A percentile compares a stretch with the other conserved stretches of the same genome.
Conservation (phyloP, 2,888 invertebrate species). For the Cerceris rybyensis region DNA sequence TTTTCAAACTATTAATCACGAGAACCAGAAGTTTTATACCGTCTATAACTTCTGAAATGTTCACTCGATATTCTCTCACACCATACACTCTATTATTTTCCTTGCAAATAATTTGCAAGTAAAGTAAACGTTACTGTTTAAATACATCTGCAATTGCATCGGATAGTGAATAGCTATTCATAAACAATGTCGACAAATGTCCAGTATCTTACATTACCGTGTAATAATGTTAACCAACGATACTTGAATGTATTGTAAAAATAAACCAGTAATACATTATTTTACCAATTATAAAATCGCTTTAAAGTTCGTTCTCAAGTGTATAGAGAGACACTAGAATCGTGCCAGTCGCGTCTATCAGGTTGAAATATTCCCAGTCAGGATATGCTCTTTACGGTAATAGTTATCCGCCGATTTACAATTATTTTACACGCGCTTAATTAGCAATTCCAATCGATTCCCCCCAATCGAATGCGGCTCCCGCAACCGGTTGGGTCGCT, state of each 20-base stretch:
- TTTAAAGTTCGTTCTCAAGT: constrained; percentile 10
- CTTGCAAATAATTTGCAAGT: too few relatives aligned
- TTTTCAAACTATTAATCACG: too few relatives aligned
- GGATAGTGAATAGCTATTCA: too few relatives aligned
- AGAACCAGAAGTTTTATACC: too few relatives aligned
- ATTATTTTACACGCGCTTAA: constrained; percentile 58
- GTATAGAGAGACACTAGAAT: constrained; percentile 17
- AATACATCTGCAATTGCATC: too few relatives aligned
- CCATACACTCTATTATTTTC: too few relatives aligned
- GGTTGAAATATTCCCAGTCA: constrained; percentile 41
- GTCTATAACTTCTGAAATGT: too few relatives aligned
- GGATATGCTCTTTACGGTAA: constrained; percentile 54
- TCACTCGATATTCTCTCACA: too few relatives aligned
- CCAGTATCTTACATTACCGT: neutral
- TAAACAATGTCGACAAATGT: too few relatives aligned
- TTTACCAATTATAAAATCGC: constrained; percentile 37
- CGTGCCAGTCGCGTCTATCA: neutral
- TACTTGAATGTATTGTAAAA: neutral
- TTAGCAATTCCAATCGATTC: constrained; percentile 56
- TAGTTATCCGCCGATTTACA: constrained; percentile 56
- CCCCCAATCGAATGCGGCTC: constrained; percentile 19
- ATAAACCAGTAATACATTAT: constrained; percentile 6
- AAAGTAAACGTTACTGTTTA: too few relatives aligned
- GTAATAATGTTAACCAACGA: neutral
- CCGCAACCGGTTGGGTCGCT: constrained; percentile 38